Percentiles rank a stretch among this genome's conserved stretches.
These are phyloP conservation scores for Gari tellinella DNA, from an alignment of 2,888 invertebrate genomes.

Conservation along the genomic window DNA sequence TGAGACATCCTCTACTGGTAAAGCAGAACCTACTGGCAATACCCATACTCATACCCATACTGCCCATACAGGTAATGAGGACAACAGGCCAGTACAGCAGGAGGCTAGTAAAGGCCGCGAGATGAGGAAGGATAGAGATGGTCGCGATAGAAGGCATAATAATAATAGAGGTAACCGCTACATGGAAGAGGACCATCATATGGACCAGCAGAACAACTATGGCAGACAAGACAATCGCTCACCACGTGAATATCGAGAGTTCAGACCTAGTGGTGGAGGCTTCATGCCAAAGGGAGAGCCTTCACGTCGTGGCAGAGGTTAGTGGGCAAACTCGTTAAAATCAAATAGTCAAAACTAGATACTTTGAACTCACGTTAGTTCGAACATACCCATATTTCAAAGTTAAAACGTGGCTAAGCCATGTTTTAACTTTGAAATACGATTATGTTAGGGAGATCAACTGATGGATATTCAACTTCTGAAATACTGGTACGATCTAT, in stretches of 20 bases:
- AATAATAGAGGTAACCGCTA: constrained; percentile 38
- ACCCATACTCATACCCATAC: constrained; percentile 44
- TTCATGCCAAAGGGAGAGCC: constrained; percentile 95
- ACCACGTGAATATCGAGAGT: constrained; percentile 37
- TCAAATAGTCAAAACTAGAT: too few species aligned
- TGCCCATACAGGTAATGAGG: constrained; percentile 44
- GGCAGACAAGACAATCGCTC: constrained; percentile 35
- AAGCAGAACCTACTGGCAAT: constrained; percentile 7
- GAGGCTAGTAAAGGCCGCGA: not conserved
- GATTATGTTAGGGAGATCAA: too few species aligned
- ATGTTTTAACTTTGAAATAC: too few species aligned
- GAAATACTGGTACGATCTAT: too few species aligned
- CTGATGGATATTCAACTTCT: too few species aligned
- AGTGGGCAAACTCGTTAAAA: too few species aligned
- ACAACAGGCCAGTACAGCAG: constrained; percentile 11
- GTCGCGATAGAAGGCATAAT: constrained; percentile 18
- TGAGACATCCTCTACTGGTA: constrained; percentile 66
- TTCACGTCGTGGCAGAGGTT: constrained; percentile 91
- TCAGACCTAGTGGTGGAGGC: constrained; percentile 33
- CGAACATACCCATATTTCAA: too few species aligned
- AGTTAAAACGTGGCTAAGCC: too few species aligned
- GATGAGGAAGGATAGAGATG: constrained; percentile 7
- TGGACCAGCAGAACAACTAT: constrained; percentile 39
- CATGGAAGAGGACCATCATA: constrained; percentile 44
- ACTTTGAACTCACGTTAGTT: too few species aligned